Percentiles rank a stretch among this genome's conserved stretches.
These are phyloP conservation scores for Hassar affinis DNA, from an alignment of 2,113 vertebrate genomes.

Conservation along the genomic window DNA sequence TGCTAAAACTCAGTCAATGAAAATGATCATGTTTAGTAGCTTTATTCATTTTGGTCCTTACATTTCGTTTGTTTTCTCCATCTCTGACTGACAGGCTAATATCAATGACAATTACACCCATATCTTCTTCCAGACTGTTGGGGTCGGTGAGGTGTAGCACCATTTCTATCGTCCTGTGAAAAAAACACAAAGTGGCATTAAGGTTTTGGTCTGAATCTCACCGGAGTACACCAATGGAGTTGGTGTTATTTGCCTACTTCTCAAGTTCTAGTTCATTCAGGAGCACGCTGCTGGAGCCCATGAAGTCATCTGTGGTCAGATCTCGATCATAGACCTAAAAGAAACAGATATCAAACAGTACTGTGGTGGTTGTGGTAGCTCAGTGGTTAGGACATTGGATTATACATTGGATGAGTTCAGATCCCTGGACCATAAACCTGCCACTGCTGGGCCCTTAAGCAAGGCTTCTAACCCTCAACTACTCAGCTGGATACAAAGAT, in stretches of 20 bases:
- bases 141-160: slow-evolving; percentile 84
- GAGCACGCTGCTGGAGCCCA: slow-evolving; percentile 82
- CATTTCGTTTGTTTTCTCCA: slow-evolving; percentile 75
- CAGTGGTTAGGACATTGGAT: not conserved
- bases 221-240: not conserved
- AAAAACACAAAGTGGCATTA: not conserved
- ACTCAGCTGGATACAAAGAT: not conserved
- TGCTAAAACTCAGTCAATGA: not conserved
- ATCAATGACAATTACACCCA: slow-evolving; percentile 88
- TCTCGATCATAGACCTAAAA: slow-evolving; percentile 92
- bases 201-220: not conserved
- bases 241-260: slow-evolving; percentile 72
- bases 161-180: slow-evolving; percentile 75
- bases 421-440: not conserved
- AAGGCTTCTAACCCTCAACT: not conserved
- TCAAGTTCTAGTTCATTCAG: slow-evolving; percentile 84
- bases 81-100: slow-evolving; percentile 80
- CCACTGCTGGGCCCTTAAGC: not conserved
- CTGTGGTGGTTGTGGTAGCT: not conserved
- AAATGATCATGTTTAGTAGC: not conserved
- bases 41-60: not conserved
- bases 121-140: slow-evolving; percentile 93
- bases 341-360: no score
- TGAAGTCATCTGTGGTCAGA: slow-evolving; percentile 93
- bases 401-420: not conserved